Evolutionary conservation across 1,140 invertebrate species (phyloP), one percentile per base, ranked within the genome.

Genomic region (Bilobella aurantiaca): DNA sequence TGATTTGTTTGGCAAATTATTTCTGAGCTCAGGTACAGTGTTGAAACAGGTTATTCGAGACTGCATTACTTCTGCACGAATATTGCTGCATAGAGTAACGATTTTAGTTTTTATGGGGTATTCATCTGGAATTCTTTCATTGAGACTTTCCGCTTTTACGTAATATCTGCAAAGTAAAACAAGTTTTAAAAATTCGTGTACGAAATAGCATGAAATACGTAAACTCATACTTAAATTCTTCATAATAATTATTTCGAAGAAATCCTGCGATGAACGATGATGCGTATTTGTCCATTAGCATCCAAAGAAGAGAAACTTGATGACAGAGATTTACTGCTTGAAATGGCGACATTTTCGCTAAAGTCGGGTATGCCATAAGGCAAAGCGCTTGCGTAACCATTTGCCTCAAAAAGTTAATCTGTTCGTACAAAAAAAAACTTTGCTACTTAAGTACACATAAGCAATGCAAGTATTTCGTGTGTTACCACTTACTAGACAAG

Each of bases 171-270:
- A 60, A 64, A 62, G 49, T 58, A 60, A 12, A 47, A 28, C 8
- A 29, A 62, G 3, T 30, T 49, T 34, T 37, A 18, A 42, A 37
- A 25, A 28, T 53, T 18, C 12, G 3, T 62, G 23, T 3, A 27
- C 16, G 27, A 3, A 12, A 5, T 49, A 12, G 27, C 2, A 21
- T 27, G 2, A 18, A 63, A 28, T 25, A 63, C 8, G 28, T 28
- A 25, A 16, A 42, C 34, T 64, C 70, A 66, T 67, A 72, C 70
- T 65, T 57, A 58, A 72, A 72, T 34, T 72, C 70, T 66, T 72
- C 70, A 60, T 32, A 67, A 61, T 65, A 72, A 14, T 59, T 64
- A 3, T 27, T 23, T 27, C 42, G 65, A 37, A 72, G 32, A 56
- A 69, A 69, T 3, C 34, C 34, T 46, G 61, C 65, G 30, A 68